Conservation (phyloP, 1,140 invertebrate species). For the Lineus longissimus region DNA sequence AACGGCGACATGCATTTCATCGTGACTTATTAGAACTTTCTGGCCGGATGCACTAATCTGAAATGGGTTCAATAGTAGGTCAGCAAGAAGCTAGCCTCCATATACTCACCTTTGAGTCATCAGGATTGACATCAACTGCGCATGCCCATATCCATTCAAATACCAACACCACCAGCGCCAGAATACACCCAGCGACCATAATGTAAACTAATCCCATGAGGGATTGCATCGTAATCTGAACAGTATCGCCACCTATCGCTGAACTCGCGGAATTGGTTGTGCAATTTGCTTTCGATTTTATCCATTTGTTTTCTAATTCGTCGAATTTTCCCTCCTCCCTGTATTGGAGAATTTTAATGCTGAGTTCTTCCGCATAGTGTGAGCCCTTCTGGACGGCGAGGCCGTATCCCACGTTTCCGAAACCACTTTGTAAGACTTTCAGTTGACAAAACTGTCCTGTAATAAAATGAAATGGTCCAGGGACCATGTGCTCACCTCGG, state of each 20-base stretch:
- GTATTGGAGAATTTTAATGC: conserved; percentile 6
- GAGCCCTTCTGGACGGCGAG: not conserved
- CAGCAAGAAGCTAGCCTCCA: too few relatives aligned
- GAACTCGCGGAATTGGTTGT: not conserved
- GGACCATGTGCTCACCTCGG: too few relatives aligned
- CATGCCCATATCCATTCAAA: not conserved
- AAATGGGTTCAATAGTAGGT: too few relatives aligned
- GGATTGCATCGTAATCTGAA: not conserved
- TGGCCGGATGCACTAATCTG: too few relatives aligned
- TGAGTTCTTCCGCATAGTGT: not conserved
- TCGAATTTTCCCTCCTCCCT: not conserved
- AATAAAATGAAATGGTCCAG: too few relatives aligned
- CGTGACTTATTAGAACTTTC: too few relatives aligned
- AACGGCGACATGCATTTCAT: too few relatives aligned
- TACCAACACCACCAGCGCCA: not conserved
- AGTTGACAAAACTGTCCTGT: not conserved
- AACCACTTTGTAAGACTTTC: not conserved
- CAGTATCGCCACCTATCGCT: not conserved
- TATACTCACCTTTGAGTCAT: too few relatives aligned
- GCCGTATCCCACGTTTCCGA: not conserved
- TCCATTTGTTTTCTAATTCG: not conserved
- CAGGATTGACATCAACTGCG: too few relatives aligned
- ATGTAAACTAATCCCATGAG: not conserved
- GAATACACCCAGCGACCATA: not conserved
- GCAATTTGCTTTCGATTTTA: not conserved